Conservation (phyloP, 1,140 invertebrate species). For the Bactericera cockerelli region DNA sequence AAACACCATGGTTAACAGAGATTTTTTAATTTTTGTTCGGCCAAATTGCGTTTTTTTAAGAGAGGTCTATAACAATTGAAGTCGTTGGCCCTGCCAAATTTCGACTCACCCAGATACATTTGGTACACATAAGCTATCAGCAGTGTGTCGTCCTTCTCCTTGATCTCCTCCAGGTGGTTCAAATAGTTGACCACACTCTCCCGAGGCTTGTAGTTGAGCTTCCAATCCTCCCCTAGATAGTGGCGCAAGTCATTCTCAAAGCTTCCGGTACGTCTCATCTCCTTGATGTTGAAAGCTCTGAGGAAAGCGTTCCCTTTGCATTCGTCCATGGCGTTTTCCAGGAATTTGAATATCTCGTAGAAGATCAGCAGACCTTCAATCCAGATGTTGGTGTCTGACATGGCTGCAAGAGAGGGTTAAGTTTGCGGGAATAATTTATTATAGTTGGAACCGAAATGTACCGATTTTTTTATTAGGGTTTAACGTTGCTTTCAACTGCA, state of each 20-base stretch:
- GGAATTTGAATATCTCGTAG: constrained; percentile 59
- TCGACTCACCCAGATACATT: constrained; percentile 53
- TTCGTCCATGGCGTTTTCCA: constrained; percentile 45
- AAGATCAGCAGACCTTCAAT: constrained; percentile 61
- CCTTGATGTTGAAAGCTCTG: constrained; percentile 34
- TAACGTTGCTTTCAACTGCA: no score
- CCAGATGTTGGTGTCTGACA: constrained; percentile 60
- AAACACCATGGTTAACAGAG: no score
- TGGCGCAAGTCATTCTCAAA: constrained; percentile 55
- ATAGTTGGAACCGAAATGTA: no score
- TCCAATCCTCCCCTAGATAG: constrained; percentile 54
- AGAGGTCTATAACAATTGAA: no score
- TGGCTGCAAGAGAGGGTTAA: no score
- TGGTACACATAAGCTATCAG: constrained; percentile 66
- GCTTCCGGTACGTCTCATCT: constrained; percentile 43
- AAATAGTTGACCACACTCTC: constrained; percentile 46
- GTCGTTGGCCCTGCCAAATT: no score
- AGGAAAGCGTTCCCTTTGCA: constrained; percentile 32
- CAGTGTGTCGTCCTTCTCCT: constrained; percentile 45
- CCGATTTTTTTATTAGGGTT: no score
- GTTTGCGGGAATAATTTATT: no score
- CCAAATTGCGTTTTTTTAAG: no score
- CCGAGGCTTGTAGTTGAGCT: constrained; percentile 34
- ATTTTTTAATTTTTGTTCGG: no score
- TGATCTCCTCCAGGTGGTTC: constrained; percentile 45